Base-by-base conservation (phyloP, 2,888 invertebrate species). In the Chymomyza caudatula region DNA sequence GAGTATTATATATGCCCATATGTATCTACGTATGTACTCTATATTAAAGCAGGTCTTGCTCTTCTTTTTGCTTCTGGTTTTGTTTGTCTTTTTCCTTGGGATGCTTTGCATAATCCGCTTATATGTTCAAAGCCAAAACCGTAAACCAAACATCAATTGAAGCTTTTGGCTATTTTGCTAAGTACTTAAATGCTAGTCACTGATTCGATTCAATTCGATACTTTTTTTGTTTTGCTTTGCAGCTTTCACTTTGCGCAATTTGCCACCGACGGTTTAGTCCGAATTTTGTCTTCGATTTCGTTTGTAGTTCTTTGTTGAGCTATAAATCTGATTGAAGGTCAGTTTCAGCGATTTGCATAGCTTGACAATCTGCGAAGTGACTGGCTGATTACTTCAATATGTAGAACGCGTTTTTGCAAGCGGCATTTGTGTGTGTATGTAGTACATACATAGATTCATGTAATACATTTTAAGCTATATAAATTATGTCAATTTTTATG, bases 91-190 rank as follows among this genome's bases (percentile, higher is more conserved):
- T 47, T 47, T 6, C 3, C 47, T 47, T 47, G 13, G 19, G 25
- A 3, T 47, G 29, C 54, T 61, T 61, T 67, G 74, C 76, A 74
- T 81, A 80, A 84, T 65, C 84, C 55, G 73, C 73, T 78, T 76
- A 73, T 61, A 57, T 37, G 25, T 19, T 37, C 0, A 42, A 47
- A 53, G 53, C 60, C 8, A 29, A 64, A 67, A 57, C 60, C 62
- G 17, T 53, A 83, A 77, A 59, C 52, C 65, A 71, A 78, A 73
- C 73, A 76, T 60, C 43, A 4, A n/a, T 43, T 44, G 47, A n/a
- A n/a, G 66, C 69, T 59, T 61, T 55, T 63, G 65, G 77, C 67
- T 43, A 42, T 66, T 59, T 63, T 63, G 57, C 17, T 42, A 61
- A 67, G 66, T 69, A 47, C 54, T 65, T 25, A 57, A 62, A 56